A percentile compares a stretch with the other conserved stretches of the same genome.
phyloP scores from a whole-genome alignment of 2,797 vertebrate genomes.

The Aselliscus stoliczkanus region DNA sequence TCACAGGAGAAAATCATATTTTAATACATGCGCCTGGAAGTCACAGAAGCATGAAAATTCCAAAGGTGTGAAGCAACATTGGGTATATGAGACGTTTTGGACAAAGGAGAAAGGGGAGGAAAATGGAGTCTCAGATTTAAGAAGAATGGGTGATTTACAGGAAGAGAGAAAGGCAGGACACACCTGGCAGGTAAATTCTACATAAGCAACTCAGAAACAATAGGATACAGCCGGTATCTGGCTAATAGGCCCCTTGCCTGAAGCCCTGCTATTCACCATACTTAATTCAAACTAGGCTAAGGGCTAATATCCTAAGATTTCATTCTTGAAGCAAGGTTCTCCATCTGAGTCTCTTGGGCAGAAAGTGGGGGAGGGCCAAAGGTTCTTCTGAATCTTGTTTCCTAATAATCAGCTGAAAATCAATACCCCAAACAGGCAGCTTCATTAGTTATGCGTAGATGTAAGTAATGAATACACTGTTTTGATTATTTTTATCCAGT shows the following conservation, averaged over 20 bases:
- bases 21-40: rapidly evolving
- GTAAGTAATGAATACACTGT: background rate
- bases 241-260: background rate
- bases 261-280: too few species aligned
- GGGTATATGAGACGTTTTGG: background rate
- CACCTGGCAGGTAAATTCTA: too few species aligned
- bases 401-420: background rate
- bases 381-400: background rate
- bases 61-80: too few species aligned
- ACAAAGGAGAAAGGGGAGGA: background rate
- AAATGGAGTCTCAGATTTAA: background rate
- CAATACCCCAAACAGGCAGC: background rate
- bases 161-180: background rate
- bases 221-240: background rate
- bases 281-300: background rate
- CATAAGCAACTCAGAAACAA: background rate
- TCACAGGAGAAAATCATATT: background rate
- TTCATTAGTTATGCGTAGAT: background rate
- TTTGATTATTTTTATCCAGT: background rate
- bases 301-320: background rate
- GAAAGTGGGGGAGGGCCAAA: background rate
- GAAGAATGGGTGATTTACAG: background rate
- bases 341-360: background rate
- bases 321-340: background rate
- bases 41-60: background rate